Conservation (phyloP, 2,888 invertebrate species). For the Sinohyriopsis cumingii region DNA sequence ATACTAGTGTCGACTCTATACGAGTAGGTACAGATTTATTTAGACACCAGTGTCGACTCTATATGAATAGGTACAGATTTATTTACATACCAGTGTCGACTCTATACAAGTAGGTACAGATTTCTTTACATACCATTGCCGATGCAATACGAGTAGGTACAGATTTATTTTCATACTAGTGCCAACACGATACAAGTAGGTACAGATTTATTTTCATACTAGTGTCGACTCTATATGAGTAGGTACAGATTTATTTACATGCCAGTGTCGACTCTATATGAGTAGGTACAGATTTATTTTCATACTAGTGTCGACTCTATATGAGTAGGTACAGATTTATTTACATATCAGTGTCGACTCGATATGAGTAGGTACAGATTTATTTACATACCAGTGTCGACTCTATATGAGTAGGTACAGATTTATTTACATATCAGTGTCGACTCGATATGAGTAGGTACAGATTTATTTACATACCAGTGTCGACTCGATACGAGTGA, state of each 20-base stretch:
- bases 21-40: no score
- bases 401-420: constrained; percentile 77
- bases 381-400: constrained; percentile 76
- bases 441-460: constrained; percentile 79
- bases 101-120: constrained; percentile 77
- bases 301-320: constrained; percentile 79
- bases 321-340: constrained; percentile 75
- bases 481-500: constrained; percentile 80
- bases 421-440: constrained; percentile 75
- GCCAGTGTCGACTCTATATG: constrained; percentile 82
- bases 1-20: no score
- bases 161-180: no score
- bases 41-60: constrained; percentile 78
- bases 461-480: constrained; percentile 73
- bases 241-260: constrained; percentile 11
- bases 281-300: constrained; percentile 64
- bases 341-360: no score
- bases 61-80: constrained; percentile 77
- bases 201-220: constrained; percentile 70
- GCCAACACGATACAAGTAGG: no score
- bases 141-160: constrained; percentile 79
- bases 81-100: constrained; percentile 76
- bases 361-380: no score
- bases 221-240: constrained; percentile 81
- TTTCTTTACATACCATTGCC: constrained; percentile 75